Base-by-base conservation (phyloP, 2,113 vertebrate species). In the Sceloporus undulatus region DNA sequence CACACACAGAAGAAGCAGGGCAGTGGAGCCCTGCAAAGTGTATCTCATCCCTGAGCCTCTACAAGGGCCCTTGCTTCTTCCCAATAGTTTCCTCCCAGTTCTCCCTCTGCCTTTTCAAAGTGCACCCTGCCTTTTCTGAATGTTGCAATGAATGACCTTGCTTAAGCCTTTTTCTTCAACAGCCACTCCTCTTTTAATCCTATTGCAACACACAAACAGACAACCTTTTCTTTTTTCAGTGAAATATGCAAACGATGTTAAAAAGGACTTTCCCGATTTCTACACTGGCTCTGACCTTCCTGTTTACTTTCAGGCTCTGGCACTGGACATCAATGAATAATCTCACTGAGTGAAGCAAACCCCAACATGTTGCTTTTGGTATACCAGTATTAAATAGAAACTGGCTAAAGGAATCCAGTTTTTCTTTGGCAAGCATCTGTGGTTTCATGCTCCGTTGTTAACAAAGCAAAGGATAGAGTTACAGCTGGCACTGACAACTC, bases 161-260 rank as follows among this genome's bases (percentile, higher is more conserved):
- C 88, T 92, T 87, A 89, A 40, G 68, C 90, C 92, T 95, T 96
- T 96, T 89, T 92, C 89, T 91, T 92, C 92, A 92, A 87, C 38
- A 90, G 88, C 90, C 93, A 94, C 89, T 95, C 94, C 95, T 74
- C 93, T 82, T 78, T 27, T 91, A 93, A 94, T 82, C 1, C 92
- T 96, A 85, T 94, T 95, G 95, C 94, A 92, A 95, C 93, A 96
- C 21, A 29, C 25, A 70, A 9, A 93, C 52, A 95, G 27, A 90
- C 62, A 91, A 78, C 86, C 85, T 65, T 89, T 79, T 68, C 16
- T 84, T 87, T n/a, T 1, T 1, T n/a, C 83, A 78, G 54, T 38
- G 62, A 73, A 79, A 78, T 76, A 90, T 92, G 90, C 65, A 91
- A 94, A 89, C 73, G 66, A 93, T 76, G 81, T 85, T 11, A 13